Conservation (phyloP, 2,797 vertebrate species). For the Artibeus lituratus region DNA sequence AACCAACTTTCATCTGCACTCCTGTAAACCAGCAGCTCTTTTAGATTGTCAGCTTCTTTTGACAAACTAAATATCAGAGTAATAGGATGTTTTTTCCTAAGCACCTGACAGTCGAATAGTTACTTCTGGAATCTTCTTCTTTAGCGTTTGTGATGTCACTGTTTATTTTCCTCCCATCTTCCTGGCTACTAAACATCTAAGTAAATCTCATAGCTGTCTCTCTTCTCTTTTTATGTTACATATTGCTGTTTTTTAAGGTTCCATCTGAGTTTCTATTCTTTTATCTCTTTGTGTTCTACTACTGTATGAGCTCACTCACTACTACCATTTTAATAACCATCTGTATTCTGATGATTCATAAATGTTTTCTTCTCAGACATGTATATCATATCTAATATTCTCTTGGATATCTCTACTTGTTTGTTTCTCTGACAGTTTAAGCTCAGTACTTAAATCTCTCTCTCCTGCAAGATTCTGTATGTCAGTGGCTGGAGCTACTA, state of each 20-base stretch:
- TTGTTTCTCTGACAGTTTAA: not conserved
- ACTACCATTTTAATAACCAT: not conserved
- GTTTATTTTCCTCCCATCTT: not conserved
- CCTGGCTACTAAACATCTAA: not conserved
- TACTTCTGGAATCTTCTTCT: not conserved
- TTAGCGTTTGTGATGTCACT: not conserved
- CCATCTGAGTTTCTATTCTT: not conserved
- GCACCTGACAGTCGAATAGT: not conserved
- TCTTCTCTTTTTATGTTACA: not conserved
- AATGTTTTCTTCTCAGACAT: not conserved
- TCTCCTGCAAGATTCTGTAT: not conserved
- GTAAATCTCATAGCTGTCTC: not conserved
- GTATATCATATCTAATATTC: not conserved
- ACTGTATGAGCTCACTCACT: not conserved
- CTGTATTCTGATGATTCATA: not conserved
- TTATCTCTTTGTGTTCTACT: not conserved
- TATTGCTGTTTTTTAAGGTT: not conserved
- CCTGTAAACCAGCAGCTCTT: not conserved
- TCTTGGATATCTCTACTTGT: not conserved
- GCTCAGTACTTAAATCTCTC: not conserved
- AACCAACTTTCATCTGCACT: not conserved
- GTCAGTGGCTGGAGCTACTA: not conserved
- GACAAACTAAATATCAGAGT: not conserved
- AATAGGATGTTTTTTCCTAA: not conserved
- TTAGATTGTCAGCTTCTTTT: not conserved